Conservation (phyloP, 1,140 invertebrate genomes). For the Lysiphlebus fabarum region DNA sequence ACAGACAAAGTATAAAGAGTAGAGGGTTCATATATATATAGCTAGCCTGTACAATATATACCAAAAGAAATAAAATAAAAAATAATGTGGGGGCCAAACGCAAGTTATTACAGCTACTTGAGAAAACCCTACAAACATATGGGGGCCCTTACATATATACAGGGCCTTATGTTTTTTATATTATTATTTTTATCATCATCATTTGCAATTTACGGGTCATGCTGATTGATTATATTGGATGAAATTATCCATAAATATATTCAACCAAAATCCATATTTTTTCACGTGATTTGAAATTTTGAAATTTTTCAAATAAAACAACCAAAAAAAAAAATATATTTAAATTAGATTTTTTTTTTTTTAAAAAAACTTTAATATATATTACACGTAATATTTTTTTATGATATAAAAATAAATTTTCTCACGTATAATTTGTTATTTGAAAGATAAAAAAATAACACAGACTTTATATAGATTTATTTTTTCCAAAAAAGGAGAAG, state of each 20-base stretch:
- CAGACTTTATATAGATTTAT: neutral
- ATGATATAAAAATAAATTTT: too few relatives aligned
- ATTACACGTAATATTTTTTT: too few relatives aligned
- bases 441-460: slow-evolving; percentile 17
- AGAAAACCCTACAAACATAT: slow-evolving; percentile 35
- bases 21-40: too few relatives aligned
- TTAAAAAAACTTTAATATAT: too few relatives aligned
- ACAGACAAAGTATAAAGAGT: too few relatives aligned
- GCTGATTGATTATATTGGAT: neutral
- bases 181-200: slow-evolving; percentile 1
- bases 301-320: too few relatives aligned
- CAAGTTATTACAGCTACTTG: slow-evolving; percentile 33
- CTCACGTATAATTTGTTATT: too few relatives aligned
- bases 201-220: too few relatives aligned
- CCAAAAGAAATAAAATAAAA: slow-evolving; percentile 1
- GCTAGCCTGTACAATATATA: too few relatives aligned
- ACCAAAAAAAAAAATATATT: slow-evolving; percentile 30
- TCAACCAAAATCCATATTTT: neutral
- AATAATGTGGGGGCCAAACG: slow-evolving; percentile 23
- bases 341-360: neutral
- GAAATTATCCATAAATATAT: neutral
- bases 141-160: slow-evolving; percentile 11
- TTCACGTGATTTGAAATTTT: too few relatives aligned
- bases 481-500: neutral
- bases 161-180: slow-evolving; percentile 9